Conservation (phyloP, 1,140 invertebrate genomes). For the Teleopsis dalmanni region DNA sequence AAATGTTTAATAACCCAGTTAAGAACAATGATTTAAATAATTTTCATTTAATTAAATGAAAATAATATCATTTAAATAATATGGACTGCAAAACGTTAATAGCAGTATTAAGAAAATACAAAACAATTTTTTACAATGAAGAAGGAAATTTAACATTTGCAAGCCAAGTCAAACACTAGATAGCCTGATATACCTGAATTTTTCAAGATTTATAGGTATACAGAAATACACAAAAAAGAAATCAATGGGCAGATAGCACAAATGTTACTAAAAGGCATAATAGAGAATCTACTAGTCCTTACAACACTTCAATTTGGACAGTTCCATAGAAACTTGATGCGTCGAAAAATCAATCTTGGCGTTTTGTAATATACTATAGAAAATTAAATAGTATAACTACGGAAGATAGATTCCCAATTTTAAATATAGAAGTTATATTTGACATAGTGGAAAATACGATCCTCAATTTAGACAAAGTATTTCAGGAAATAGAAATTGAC, state of each 20-base stretch:
- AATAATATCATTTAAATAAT: too few species aligned
- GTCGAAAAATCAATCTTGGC: not conserved
- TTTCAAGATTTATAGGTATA: not conserved
- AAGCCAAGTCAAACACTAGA: not conserved
- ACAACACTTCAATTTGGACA: not conserved
- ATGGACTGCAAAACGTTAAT: too few species aligned
- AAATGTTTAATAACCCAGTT: too few species aligned
- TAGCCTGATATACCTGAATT: not conserved
- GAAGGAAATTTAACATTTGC: not conserved
- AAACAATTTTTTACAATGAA: too few species aligned
- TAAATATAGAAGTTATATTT: not conserved
- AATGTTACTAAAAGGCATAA: not conserved
- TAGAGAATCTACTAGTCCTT: not conserved
- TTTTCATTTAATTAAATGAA: too few species aligned
- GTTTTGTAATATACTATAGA: not conserved
- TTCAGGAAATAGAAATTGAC: not conserved
- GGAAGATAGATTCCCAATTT: not conserved
- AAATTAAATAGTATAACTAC: not conserved
- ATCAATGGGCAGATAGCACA: not conserved
- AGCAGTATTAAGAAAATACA: too few species aligned
- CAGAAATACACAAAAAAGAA: not conserved
- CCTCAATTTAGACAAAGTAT: not conserved
- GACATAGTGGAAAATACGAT: not conserved
- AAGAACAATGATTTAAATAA: too few species aligned
- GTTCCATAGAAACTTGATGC: not conserved